Percentiles rank a stretch among this genome's conserved stretches.
Conservation (phyloP, 2,113 vertebrate genomes). For the Bungarus multicinctus region DNA sequence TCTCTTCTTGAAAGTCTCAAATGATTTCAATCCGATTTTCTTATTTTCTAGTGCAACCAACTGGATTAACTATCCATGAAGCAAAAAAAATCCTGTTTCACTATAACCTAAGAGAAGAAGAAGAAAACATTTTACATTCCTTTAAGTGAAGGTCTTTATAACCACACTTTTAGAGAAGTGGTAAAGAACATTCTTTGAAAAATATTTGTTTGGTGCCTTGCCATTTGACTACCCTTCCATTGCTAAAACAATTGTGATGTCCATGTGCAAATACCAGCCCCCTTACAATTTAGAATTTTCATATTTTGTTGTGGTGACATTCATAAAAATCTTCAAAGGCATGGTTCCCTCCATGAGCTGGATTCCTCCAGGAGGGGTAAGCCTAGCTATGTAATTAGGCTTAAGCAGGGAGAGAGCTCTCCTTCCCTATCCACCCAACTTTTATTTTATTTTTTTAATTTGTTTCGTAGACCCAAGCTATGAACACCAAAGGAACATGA, state of each 20-base stretch:
- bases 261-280: slow-evolving; percentile 17
- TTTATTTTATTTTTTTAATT: neutral
- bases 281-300: slow-evolving; percentile 27
- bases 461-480: slow-evolving; percentile 44
- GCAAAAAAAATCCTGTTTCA: neutral
- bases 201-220: slow-evolving; percentile 29
- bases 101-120: neutral
- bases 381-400: slow-evolving; percentile 52
- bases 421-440: neutral
- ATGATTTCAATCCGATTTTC: neutral
- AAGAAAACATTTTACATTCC: neutral
- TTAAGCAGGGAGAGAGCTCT: slow-evolving; percentile 36
- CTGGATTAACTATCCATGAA: neutral
- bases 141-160: neutral
- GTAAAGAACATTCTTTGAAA: neutral
- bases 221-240: neutral
- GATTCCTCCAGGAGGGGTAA: slow-evolving; percentile 54
- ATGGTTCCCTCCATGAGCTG: slow-evolving; percentile 36
- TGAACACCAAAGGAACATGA: slow-evolving; percentile 47
- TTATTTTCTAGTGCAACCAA: neutral
- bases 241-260: slow-evolving; percentile 35
- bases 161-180: neutral
- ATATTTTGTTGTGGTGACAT: slow-evolving; percentile 56
- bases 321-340: slow-evolving; percentile 64
- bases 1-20: too few relatives aligned